These are phyloP conservation scores for Asarcornis scutulata DNA, from an alignment of 2,113 vertebrate genomes.

Conservation along the genomic window DNA sequence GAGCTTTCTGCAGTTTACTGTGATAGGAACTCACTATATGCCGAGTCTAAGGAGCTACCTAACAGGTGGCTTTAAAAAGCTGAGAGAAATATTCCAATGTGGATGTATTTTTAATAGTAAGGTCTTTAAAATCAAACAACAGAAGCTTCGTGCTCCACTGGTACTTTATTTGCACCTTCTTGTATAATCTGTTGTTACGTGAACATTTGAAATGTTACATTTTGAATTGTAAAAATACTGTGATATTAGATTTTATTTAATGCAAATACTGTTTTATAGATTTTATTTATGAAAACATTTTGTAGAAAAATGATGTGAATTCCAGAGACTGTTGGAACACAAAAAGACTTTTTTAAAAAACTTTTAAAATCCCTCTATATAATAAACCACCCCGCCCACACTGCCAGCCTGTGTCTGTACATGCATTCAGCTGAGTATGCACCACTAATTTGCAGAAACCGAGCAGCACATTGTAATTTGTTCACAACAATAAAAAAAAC, in stretches of 20 bases:
- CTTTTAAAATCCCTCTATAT: neutral
- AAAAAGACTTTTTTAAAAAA: neutral
- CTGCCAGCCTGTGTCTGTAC: neutral
- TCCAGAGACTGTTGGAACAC: neutral
- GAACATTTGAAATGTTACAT: neutral
- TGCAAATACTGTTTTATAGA: neutral
- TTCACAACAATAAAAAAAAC: neutral
- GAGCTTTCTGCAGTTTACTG: neutral
- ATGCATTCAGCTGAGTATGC: neutral
- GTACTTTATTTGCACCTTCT: slow-evolving; percentile 6
- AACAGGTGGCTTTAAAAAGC: rapidly evolving
- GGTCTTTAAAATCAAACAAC: neutral
- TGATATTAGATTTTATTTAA: slow-evolving; percentile 51
- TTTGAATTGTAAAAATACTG: neutral
- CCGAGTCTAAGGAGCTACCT: neutral
- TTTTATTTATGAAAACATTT: slow-evolving; percentile 61
- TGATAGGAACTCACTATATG: neutral
- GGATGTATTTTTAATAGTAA: neutral
- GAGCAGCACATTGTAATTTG: neutral
- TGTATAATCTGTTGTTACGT: neutral
- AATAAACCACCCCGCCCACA: neutral
- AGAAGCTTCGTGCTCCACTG: neutral
- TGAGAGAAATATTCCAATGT: neutral
- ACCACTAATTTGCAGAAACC: neutral
- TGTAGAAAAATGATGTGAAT: neutral